Percentiles rank a stretch among this genome's conserved stretches.
Evolutionary conservation across 2,113 vertebrate species (phyloP).

Genomic region (Podiceps cristatus): DNA sequence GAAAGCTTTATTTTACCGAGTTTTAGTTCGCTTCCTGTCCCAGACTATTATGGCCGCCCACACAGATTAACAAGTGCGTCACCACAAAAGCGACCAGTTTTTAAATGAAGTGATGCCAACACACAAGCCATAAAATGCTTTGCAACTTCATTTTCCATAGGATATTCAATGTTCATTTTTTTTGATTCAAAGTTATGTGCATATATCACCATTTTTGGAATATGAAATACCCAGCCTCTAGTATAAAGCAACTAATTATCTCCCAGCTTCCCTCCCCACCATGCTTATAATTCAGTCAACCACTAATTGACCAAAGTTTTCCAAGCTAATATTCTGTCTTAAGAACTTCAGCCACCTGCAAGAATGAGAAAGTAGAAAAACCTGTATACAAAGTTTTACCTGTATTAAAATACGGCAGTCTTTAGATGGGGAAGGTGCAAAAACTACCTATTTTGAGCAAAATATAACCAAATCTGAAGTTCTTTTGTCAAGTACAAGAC

Average conservation of each 20-base stretch:
- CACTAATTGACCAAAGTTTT: neutral
- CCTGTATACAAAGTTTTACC: neutral
- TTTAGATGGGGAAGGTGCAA: neutral
- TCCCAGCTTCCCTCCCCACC: neutral
- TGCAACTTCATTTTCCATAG: neutral
- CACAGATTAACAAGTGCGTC: neutral
- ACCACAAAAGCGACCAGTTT: neutral
- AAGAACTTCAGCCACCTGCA: neutral
- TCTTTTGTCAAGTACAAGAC: neutral
- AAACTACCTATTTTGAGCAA: neutral
- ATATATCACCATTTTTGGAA: neutral
- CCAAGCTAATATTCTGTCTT: neutral
- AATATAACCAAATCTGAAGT: neutral
- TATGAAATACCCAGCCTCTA: neutral
- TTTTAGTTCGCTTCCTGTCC: neutral
- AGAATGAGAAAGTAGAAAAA: neutral
- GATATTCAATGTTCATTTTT: neutral
- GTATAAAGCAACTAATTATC: neutral
- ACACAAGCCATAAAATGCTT: neutral
- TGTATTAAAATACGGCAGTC: neutral
- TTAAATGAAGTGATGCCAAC: neutral
- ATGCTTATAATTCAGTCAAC: accelerated
- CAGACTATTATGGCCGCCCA: neutral
- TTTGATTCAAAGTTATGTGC: neutral
- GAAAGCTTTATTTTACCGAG: constrained; percentile 1